Evolutionary conservation across 1,140 invertebrate genomes (phyloP), one percentile per base, ranked within the genome.

Genomic region (Danaus plexippus): DNA sequence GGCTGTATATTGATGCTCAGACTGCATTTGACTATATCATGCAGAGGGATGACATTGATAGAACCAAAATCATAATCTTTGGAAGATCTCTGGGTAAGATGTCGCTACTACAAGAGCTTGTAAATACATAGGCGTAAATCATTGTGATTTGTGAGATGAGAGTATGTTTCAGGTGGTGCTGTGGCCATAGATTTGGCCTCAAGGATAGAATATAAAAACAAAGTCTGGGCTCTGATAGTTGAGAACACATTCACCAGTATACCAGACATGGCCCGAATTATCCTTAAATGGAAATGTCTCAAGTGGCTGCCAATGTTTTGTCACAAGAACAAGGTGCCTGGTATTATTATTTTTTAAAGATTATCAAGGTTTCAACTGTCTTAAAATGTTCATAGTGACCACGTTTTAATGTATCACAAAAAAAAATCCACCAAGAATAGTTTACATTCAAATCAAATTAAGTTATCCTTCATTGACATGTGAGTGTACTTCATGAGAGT

Each of bases 191-290:
- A 97, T 86, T 88, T 97, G 61, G 93, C 94, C 11, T 90, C 91
- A 47, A 91, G 92, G 60, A 83, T 91, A 47, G 90, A 94, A 32
- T 32, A 51, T 13, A 42, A 13, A 9, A 54, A 55, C 32, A 54
- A 54, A 12, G n/a, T 61, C 9, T 61, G 59, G 59, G 53, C 49
- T 10, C 41, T 97, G 61, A 91, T 98, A 64, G 89, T 98, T 32
- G 97, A 98, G 87, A 98, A 98, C 78, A 97, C 96, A 44, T 98
- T 98, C 75, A 97, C 96, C 9, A 96, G 94, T 75, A 95, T 98
- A 81, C 95, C 95, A 22, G 95, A 96, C 64, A 97, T 98, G 92
- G 95, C 95, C n/a, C 88, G 90, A 67, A 89, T 93, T 49, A 85
- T 94, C 58, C 86, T 94, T 42, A 90, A 92, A 71, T 92, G 90